Conservation (phyloP, 2,888 invertebrate species). For the Cantharis rufa region DNA sequence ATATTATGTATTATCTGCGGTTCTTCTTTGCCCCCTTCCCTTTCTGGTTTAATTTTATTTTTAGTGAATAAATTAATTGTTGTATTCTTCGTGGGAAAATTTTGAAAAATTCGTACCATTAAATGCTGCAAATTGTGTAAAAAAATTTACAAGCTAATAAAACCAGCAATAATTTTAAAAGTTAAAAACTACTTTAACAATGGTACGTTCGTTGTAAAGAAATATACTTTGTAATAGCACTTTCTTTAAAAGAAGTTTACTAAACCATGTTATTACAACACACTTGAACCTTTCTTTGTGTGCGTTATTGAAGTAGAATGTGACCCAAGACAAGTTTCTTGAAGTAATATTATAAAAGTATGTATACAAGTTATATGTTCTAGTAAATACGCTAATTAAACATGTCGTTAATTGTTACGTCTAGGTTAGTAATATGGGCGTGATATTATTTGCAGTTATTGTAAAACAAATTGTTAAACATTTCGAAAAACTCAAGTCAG, state of each 20-base stretch:
- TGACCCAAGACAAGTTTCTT: slow-evolving; percentile 1
- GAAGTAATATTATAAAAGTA: neutral
- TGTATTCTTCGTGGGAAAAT: neutral
- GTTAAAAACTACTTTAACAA: neutral
- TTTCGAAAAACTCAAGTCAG: no score
- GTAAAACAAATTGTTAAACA: neutral
- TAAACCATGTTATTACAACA: slow-evolving; percentile 5
- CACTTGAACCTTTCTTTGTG: neutral
- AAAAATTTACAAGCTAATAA: neutral
- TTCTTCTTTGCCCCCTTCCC: neutral
- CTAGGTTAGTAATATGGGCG: neutral
- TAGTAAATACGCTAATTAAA: neutral
- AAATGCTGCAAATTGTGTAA: neutral
- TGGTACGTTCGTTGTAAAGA: neutral
- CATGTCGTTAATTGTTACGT: slow-evolving; percentile 1
- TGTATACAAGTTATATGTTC: neutral
- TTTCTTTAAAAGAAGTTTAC: slow-evolving; percentile 2
- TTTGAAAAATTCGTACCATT: neutral
- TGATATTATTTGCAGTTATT: neutral
- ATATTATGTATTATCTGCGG: neutral
- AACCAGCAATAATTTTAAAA: neutral
- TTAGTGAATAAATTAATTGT: neutral
- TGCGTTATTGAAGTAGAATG: slow-evolving; percentile 1
- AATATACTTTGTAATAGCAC: neutral
- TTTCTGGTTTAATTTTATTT: neutral